Base-by-base conservation (phyloP, 2,888 invertebrate species). In the Epistrophella euchroma region DNA sequence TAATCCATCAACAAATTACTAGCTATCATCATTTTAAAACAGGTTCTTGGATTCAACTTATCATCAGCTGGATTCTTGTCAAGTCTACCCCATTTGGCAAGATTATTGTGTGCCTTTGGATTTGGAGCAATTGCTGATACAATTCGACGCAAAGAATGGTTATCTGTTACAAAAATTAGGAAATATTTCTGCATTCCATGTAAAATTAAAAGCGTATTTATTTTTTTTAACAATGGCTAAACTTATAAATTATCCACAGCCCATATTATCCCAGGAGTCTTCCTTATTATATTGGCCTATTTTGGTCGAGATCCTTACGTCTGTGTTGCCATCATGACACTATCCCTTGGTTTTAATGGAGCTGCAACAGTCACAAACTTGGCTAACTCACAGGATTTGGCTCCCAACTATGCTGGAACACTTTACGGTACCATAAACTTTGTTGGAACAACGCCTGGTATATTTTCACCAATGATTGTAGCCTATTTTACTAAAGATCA, bases 381-480 rank as follows among this genome's bases (percentile, higher is more conserved):
- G 87, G 94, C 94, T 87, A 95, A 95, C 88, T 92, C 94, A 62
- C 95, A 96, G 93, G 96, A 96, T 91, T 91, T 96, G 75, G 94
- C 96, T 0, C 96, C 96, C 0, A 96, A 95, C 89, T 96, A 94
- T 89, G 96, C 95, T 2, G 96, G 96, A 50, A 95, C 95, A 15
- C 91, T 96, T 11, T 95, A 95, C 88, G 96, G 96, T 7, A 94
- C 96, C 2, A 95, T 96, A 72, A 96, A 96, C 90, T 95, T 95
- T 78, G 92, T 96, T 82, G 96, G 96, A 19, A 94, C 95, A 64
- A 93, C 94, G 0, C 94, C 96, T 0, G 96, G 96, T 13, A 95
- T 96, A 86, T 94, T 96, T 73, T 93, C 96, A n/a, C 95, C 96
- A 0, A 92, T 95, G 84, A 92, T 96, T 79, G 95, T 96, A 25